phyloP scores from a whole-genome alignment of 2,797 vertebrate genomes.

The Gymnodraco acuticeps region DNA sequence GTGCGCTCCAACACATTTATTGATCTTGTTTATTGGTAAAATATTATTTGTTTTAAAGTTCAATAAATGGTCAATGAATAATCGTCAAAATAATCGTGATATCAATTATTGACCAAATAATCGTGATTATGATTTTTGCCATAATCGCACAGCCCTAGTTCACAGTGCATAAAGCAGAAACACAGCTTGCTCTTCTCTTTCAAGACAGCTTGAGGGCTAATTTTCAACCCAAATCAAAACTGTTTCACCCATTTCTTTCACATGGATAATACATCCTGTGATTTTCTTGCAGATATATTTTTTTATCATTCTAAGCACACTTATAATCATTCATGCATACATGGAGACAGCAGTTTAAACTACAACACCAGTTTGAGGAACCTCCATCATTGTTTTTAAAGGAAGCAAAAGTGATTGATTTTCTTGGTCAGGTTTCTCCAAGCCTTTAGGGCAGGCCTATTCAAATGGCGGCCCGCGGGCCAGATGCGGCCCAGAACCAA shows the following conservation, averaged over 20 bases:
- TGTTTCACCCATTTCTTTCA: slow-evolving; percentile 1
- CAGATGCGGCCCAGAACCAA: no score
- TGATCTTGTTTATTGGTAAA: no score
- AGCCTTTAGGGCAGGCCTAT: slow-evolving; percentile 36
- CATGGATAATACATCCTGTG: background rate
- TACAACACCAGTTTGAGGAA: background rate
- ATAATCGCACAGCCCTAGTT: no score
- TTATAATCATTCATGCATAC: background rate
- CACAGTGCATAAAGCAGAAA: slow-evolving; percentile 22
- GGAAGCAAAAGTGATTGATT: slow-evolving; percentile 21
- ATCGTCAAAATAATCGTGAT: no score
- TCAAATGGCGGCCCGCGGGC: no score
- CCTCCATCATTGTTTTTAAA: slow-evolving; percentile 2
- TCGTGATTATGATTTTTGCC: no score
- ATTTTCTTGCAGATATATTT: background rate
- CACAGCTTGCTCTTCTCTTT: slow-evolving; percentile 28
- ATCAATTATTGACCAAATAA: no score
- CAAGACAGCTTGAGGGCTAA: slow-evolving; percentile 30
- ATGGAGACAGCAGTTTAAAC: background rate
- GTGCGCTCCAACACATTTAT: no score
- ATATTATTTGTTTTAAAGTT: no score
- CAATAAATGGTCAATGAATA: no score
- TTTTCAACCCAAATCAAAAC: slow-evolving; percentile 47
- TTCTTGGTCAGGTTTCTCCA: slow-evolving; percentile 18
- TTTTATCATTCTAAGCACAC: background rate